A percentile compares a stretch with the other conserved stretches of the same genome.
These are phyloP conservation scores for Upupa epops DNA, from an alignment of 2,113 vertebrate genomes.

Conservation along the genomic window DNA sequence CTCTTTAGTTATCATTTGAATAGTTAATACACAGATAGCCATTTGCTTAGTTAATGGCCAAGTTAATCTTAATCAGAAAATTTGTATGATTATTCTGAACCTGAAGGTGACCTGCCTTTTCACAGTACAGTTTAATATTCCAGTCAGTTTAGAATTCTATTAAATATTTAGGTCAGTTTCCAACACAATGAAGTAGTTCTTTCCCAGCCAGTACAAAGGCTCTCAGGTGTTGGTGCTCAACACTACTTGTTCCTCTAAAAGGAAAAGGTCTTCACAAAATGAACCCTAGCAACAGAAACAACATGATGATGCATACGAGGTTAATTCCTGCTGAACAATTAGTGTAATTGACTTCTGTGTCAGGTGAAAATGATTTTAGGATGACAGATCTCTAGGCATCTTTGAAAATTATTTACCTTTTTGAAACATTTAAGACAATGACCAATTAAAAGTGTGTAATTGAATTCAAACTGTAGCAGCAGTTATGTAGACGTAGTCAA, in stretches of 20 bases:
- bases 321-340: constrained; percentile 23
- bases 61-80: constrained; percentile 2
- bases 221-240: not conserved
- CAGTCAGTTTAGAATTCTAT: constrained; percentile 4
- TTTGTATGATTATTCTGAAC: not conserved
- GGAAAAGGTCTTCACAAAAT: not conserved
- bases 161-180: not conserved
- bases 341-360: constrained; percentile 3
- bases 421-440: not conserved
- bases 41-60: not conserved
- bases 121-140: not conserved
- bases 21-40: not conserved
- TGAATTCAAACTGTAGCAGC: constrained; percentile 31
- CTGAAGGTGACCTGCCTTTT: not conserved
- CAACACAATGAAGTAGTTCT: not conserved
- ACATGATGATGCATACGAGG: not conserved
- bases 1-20: not conserved
- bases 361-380: not conserved
- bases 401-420: constrained; percentile 12
- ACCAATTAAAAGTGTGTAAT: constrained; percentile 53
- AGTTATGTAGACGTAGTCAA: not conserved
- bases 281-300: not conserved
- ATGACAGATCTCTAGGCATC: not conserved
- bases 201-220: not conserved
- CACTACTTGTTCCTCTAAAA: not conserved